Base-by-base conservation (phyloP, 1,140 invertebrate species). In the Dinoponera quadriceps region DNA sequence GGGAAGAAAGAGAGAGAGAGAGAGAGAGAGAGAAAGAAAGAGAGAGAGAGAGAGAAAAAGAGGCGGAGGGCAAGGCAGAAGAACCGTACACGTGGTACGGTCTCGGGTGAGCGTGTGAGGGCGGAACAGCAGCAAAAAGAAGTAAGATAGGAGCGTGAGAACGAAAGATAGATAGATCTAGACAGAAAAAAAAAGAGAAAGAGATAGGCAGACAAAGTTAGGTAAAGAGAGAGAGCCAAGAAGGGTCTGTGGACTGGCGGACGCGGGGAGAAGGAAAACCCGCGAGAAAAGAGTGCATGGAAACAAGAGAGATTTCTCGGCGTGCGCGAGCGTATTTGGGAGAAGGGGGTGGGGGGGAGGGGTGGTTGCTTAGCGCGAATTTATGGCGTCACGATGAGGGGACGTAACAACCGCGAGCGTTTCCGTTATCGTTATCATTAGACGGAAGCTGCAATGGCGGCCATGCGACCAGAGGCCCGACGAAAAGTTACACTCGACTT, bases 281-380 rank as follows among this genome's bases (percentile, higher is more conserved):
- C 68, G 62, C 72, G 62, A 60, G 16, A 82, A 68, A 88, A 85
- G 22, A 60, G 73, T 83, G 86, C 86, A 75, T 88, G 71, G 86
- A 88, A 85, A 75, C 27, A 20, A 80, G 49, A 74, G 62, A 77
- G 73, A 75, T 78, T 63, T 71, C 65, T 3, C 33, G 29, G 49
- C 29, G 48, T 48, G 38, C 51, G 44, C 48, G 55, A 49, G 20
- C 29, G 38, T 57, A 60, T 38, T n/a, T n/a, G n/a, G n/a, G n/a
- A n/a, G n/a, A n/a, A n/a, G 38, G 0, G 38, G 7, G 38, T 9
- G 38, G 3, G 7, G 3, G 38, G 25, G 44, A 0, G 7, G 3
- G 38, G 25, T 29, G 60, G 60, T 72, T 83, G 29, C 59, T 60
- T 54, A 18, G 62, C 68, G 38, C 20, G 49, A 33, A 83, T 49